Percentiles rank a stretch among this genome's conserved stretches.
Conservation (phyloP, 1,140 invertebrate species). For the Batillaria attramentaria region DNA sequence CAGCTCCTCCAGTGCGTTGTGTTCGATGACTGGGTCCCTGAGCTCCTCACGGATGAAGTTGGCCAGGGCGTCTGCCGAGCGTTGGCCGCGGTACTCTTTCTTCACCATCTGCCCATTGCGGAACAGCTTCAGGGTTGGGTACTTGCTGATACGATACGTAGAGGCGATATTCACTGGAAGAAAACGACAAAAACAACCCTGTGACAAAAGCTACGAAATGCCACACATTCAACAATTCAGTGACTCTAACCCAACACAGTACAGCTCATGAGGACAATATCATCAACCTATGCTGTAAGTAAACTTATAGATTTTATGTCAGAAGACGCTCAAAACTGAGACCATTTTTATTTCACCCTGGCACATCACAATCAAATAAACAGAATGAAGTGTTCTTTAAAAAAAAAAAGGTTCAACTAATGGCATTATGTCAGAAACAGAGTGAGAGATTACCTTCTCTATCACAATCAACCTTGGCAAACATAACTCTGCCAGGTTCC, state of each 20-base stretch:
- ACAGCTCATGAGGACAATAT: too few species aligned
- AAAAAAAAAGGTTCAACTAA: too few species aligned
- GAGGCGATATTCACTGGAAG: constrained; percentile 82
- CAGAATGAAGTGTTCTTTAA: too few species aligned
- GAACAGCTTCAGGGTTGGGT: constrained; percentile 97
- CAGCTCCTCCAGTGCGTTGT: constrained; percentile 83
- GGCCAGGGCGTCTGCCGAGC: constrained; percentile 87
- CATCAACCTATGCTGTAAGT: too few species aligned
- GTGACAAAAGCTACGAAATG: too few species aligned
- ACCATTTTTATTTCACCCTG: too few species aligned
- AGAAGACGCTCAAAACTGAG: too few species aligned
- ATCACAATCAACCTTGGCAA: constrained; percentile 98
- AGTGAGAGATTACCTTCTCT: constrained; percentile 85
- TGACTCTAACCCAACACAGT: too few species aligned
- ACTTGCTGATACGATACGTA: constrained; percentile 97
- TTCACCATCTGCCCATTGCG: constrained; percentile 94
- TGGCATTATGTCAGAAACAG: too few species aligned
- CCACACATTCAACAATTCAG: too few species aligned
- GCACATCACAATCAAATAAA: too few species aligned
- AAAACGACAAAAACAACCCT: constrained; percentile 32
- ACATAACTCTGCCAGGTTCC: constrained; percentile 84
- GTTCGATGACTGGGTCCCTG: constrained; percentile 89
- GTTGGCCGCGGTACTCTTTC: constrained; percentile 90
- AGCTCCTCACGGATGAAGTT: constrained; percentile 91
- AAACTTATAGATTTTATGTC: too few species aligned